Evolutionary conservation across 2,113 vertebrate species (phyloP).

Genomic region (Thamnophis sirtalis): DNA sequence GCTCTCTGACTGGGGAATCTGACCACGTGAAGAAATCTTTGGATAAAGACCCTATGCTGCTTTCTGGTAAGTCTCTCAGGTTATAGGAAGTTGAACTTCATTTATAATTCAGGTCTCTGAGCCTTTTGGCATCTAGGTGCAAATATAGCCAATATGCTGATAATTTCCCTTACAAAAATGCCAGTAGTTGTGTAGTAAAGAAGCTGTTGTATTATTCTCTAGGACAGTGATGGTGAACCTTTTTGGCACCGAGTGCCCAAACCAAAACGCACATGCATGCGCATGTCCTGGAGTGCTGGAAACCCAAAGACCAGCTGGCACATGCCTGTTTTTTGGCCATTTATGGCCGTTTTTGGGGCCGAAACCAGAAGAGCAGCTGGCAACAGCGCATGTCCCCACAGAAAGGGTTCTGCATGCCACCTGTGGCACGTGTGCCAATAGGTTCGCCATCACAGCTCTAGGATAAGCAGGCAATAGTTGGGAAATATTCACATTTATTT

Average conservation of each 20-base stretch:
- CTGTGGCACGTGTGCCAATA: too few relatives aligned
- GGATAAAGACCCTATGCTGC: constrained; percentile 92
- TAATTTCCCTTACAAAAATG: background rate
- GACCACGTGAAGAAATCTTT: constrained; percentile 92
- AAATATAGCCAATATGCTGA: background rate
- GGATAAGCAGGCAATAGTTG: background rate
- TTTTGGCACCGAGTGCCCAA: too few relatives aligned
- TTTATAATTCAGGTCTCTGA: background rate
- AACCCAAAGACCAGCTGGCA: too few relatives aligned
- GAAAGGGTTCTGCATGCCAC: too few relatives aligned
- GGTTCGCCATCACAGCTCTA: too few relatives aligned
- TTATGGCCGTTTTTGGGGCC: too few relatives aligned
- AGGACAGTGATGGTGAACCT: too few relatives aligned
- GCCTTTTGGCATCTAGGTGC: background rate
- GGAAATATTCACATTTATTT: background rate
- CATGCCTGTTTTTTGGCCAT: too few relatives aligned
- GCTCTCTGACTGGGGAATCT: constrained; percentile 92
- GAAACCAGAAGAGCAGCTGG: too few relatives aligned
- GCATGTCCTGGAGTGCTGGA: too few relatives aligned
- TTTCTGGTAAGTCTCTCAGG: constrained; percentile 78
- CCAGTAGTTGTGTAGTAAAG: background rate
- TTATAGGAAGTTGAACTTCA: background rate
- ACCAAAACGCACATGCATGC: too few relatives aligned
- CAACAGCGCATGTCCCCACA: too few relatives aligned
- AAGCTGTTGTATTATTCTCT: background rate